These are phyloP conservation scores for Cichladusa arquata DNA, from an alignment of 2,113 vertebrate species.

Conservation along the genomic window DNA sequence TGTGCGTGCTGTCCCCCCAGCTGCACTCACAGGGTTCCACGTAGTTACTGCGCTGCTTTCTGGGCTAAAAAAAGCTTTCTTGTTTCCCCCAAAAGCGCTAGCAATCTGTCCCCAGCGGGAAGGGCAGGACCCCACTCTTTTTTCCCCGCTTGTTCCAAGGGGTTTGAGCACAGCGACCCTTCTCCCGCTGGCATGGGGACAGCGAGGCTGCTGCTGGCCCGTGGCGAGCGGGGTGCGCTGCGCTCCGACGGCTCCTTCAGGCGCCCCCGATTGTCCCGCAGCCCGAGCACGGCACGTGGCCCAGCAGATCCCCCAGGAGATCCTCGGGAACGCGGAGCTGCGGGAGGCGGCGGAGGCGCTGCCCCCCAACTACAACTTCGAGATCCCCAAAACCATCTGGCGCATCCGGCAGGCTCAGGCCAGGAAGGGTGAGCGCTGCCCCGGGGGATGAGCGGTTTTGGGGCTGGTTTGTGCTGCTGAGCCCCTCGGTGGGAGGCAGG, in stretches of 20 bases:
- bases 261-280: not conserved
- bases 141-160: rapidly evolving
- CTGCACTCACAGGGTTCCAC: rapidly evolving
- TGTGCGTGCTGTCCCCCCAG: not conserved
- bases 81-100: rapidly evolving
- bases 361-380: slow-evolving; percentile 96
- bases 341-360: slow-evolving; percentile 78
- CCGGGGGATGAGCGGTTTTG: not conserved
- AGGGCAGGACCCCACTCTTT: not conserved
- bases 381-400: slow-evolving; percentile 97
- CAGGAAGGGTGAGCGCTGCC: slow-evolving; percentile 79
- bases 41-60: not conserved
- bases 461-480: not conserved
- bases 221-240: rapidly evolving
- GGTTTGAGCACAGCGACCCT: not conserved
- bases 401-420: slow-evolving; percentile 85
- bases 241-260: not conserved
- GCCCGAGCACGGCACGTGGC: slow-evolving; percentile 72
- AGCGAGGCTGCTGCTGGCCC: rapidly evolving
- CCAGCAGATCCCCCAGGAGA: slow-evolving; percentile 91
- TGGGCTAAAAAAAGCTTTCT: rapidly evolving
- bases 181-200: rapidly evolving
- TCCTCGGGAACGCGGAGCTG: slow-evolving; percentile 81
- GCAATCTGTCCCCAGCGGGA: rapidly evolving
- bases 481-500: rapidly evolving